Evolutionary conservation across 2,113 vertebrate species (phyloP), one percentile per base, ranked within the genome.

Genomic region (Potamarius usumacintae): DNA sequence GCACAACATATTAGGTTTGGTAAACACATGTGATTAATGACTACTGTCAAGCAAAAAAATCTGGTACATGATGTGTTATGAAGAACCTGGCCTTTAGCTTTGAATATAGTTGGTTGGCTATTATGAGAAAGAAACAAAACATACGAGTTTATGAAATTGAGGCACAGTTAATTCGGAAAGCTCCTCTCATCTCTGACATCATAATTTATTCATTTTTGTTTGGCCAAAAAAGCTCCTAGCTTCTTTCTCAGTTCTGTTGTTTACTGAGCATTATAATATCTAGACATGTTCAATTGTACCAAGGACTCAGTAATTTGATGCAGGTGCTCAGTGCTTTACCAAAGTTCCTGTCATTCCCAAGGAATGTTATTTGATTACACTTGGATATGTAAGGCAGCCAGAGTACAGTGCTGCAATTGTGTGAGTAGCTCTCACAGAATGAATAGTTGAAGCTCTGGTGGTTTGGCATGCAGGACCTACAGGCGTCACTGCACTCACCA

Each of bases 291-390:
- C 57, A 77, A 14, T 83, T 53, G 34, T 76, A 87, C 57, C 81
- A 77, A 87, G 69, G 57, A 22, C 69, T 83, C 42, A 5, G 79
- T 87, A 87, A 87, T 82, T 72, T 22, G 52, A 83, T 83, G 79
- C 86, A 87, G 86, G 67, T n/a, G 11, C 20, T 50, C 82, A 55
- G 34, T 65, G 52, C 60, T 85, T 30, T 84, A 69, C 65, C 42
- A 77, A 83, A 81, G 67, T 87, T 78, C 62, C 55, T 20, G 62
- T 81, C 74, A 77, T 74, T 84, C 84, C 72, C 34, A 62, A 80
- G 63, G 83, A 87, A 89, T 82, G 85, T 62, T 69, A 63, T 85
- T 85, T 67, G 69, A 87, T 89, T 87, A 85, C 84, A 52, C 34
- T 57, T 88, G n/a, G 67, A 82, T 53, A 83, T 80, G 82, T 71